Percentiles rank a stretch among this genome's conserved stretches.
Conservation (phyloP, 2,888 invertebrate genomes). For the Aethes cnicana region DNA sequence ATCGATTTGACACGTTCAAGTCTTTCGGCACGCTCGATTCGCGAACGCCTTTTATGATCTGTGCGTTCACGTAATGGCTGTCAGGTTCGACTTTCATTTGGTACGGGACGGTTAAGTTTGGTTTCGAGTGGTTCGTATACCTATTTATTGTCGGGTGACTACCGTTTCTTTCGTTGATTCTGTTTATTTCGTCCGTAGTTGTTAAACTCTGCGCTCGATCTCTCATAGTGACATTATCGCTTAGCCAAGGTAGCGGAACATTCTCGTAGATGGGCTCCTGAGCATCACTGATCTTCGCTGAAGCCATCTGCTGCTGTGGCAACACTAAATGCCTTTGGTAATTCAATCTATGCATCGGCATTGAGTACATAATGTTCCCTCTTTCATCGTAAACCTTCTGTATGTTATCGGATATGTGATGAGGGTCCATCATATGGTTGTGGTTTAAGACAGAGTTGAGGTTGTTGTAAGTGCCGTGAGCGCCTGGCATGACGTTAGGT, state of each 20-base stretch:
- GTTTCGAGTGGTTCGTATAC: conserved; percentile 46
- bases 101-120: conserved; percentile 42
- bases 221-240: conserved; percentile 57
- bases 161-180: conserved; percentile 68
- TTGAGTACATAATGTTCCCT: conserved; percentile 84
- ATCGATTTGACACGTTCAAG: conserved; percentile 48
- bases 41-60: conserved; percentile 68
- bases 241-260: conserved; percentile 87
- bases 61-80: conserved; percentile 74
- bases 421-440: conserved; percentile 82
- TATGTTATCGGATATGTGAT: conserved; percentile 82
- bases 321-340: conserved; percentile 77
- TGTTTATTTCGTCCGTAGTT: conserved; percentile 85
- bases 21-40: conserved; percentile 68
- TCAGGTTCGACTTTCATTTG: conserved; percentile 51
- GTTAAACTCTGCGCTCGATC: conserved; percentile 86
- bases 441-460: conserved; percentile 83
- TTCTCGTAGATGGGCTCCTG: conserved; percentile 92
- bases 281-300: conserved; percentile 55
- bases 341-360: conserved; percentile 78
- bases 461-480: conserved; percentile 89
- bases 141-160: conserved; percentile 62
- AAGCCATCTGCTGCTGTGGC: conserved; percentile 66
- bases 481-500: conserved; percentile 64
- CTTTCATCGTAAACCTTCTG: conserved; percentile 84